phyloP scores from a whole-genome alignment of 1,140 invertebrate species.

The Drosophila pseudoananassae region DNA sequence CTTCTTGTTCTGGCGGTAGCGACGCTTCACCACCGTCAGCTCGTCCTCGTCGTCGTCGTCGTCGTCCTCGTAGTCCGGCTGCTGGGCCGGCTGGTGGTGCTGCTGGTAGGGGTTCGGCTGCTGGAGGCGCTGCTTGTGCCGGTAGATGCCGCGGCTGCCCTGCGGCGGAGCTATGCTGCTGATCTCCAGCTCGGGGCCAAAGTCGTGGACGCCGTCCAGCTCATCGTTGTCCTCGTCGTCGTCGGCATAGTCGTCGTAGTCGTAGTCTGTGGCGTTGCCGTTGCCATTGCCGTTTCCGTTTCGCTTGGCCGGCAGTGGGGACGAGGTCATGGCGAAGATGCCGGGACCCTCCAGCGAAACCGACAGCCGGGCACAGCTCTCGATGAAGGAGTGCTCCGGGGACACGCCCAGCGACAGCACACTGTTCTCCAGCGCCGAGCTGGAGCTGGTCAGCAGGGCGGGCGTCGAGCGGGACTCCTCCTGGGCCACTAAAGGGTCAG shows the following conservation, averaged over 20 bases:
- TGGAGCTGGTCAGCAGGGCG: constrained; percentile 88
- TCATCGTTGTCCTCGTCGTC: constrained; percentile 76
- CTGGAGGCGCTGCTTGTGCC: constrained; percentile 33
- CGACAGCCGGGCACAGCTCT: constrained; percentile 93
- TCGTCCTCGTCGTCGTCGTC: constrained; percentile 77
- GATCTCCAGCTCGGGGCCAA: constrained; percentile 62
- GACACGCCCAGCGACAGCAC: constrained; percentile 90
- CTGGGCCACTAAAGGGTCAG: constrained; percentile 84
- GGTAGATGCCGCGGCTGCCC: constrained; percentile 42
- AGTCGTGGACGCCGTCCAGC: constrained; percentile 59
- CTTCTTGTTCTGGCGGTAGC: constrained; percentile 82
- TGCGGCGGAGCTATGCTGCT: constrained; percentile 56
- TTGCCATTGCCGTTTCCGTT: constrained; percentile 56
- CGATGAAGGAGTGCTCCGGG: constrained; percentile 92
- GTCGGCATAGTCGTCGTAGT: constrained; percentile 74
- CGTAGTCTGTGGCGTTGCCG: constrained; percentile 58
- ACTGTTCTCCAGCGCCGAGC: constrained; percentile 85
- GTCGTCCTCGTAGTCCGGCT: constrained; percentile 67
- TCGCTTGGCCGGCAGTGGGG: constrained; percentile 66
- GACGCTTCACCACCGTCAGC: constrained; percentile 67
- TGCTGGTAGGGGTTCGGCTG: constrained; percentile 33
- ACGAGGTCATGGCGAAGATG: constrained; percentile 79
- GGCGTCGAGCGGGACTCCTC: constrained; percentile 95
- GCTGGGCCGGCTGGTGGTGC: constrained; percentile 26
- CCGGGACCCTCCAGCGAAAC: constrained; percentile 90